phyloP scores from a whole-genome alignment of 1,140 invertebrate species.

The Ceratina australensis region DNA sequence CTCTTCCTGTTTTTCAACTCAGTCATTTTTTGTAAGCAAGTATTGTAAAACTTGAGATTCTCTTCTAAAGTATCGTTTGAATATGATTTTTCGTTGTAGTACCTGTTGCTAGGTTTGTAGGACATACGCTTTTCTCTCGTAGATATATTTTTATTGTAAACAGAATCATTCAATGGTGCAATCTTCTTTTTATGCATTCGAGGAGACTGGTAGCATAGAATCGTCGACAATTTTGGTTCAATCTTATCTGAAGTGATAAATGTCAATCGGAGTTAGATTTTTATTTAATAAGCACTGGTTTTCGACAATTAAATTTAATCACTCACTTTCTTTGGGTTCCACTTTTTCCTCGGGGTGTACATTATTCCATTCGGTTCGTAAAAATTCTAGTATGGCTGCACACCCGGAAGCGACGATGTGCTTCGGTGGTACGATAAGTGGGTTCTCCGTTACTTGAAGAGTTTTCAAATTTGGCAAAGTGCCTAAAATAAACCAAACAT shows the following conservation, averaged over 20 bases:
- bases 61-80: constrained; percentile 19
- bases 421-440: constrained; percentile 77
- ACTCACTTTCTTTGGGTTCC: constrained; percentile 44
- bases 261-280: not conserved
- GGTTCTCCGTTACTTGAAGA: constrained; percentile 80
- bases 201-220: constrained; percentile 64
- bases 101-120: constrained; percentile 72
- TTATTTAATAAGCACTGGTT: not conserved
- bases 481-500: constrained; percentile 56
- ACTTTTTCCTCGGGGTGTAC: constrained; percentile 64
- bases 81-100: constrained; percentile 38
- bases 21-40: constrained; percentile 9
- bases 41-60: not conserved
- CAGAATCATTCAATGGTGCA: constrained; percentile 1
- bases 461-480: constrained; percentile 77
- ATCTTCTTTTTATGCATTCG: constrained; percentile 32
- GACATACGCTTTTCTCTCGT: constrained; percentile 54
- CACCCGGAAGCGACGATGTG: constrained; percentile 78
- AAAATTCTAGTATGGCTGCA: constrained; percentile 74
- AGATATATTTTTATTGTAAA: constrained; percentile 43
- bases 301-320: not conserved
- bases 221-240: constrained; percentile 65
- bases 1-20: not conserved
- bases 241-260: constrained; percentile 54
- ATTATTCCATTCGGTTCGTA: constrained; percentile 77